Evolutionary conservation across 2,888 invertebrate genomes (phyloP), one percentile per base, ranked within the genome.

Genomic region (Sclerodermus sp.): DNA sequence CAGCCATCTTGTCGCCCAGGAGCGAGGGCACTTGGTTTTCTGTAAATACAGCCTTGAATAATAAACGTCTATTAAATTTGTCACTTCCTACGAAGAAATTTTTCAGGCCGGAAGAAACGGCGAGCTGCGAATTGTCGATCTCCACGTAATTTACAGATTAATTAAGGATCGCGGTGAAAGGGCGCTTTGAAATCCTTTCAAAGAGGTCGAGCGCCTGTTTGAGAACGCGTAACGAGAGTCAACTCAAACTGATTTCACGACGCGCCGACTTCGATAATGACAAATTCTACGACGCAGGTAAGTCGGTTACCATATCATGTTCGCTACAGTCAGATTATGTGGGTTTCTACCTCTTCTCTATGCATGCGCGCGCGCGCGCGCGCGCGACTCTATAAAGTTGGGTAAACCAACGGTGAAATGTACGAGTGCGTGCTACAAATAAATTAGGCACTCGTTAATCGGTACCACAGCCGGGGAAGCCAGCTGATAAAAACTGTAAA

Each of bases 81-180:
- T 23, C 8, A 3, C 4, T 23, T 23, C 23, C 23, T 8, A 5
- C 23, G 23, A 23, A 5, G 23, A 8, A 23, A 23, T 3, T 5
- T 23, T 3, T 23, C 8, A n/a, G 23, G 4, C 8, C 3, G 8
- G 8, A 23, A 8, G 23, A 23, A 23, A 8, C 23, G 8, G 23
- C 3, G 8, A 23, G 8, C 8, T 23, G 8, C 4, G 23, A 8
- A 23, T 23, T 23, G 3, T 23, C 23, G 23, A 23, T 23, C 23
- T 23, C 42, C 53, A 64, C 62, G 59, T 62, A 58, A 63, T 64
- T 63, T 58, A 59, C 57, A 61, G 62, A 64, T 63, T 63, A 63
- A 63, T 63, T 64, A 63, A 63, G 64, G 62, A 62, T 53, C 59
- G 58, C 51, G 62, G 57, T 62, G 57, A 64, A 63, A 63, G 63